These are phyloP conservation scores for Microctonus aethiopoides DNA, from an alignment of 2,888 invertebrate species.

Conservation along the genomic window DNA sequence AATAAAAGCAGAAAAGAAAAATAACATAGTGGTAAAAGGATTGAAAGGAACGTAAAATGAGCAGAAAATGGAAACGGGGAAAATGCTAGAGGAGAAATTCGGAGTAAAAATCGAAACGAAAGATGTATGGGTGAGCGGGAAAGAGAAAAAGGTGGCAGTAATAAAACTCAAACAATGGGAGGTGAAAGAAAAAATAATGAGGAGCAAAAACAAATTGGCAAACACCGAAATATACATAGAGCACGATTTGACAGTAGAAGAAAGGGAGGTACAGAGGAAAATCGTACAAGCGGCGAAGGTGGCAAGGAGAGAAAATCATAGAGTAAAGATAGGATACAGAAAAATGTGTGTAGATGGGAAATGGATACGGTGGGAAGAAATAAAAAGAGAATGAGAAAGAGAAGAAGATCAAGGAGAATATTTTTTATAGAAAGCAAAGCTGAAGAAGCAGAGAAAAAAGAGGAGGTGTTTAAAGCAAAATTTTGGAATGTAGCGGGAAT, in stretches of 20 bases:
- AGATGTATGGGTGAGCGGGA: not conserved
- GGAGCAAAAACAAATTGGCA: slow-evolving; percentile 6
- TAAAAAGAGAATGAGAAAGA: slow-evolving; percentile 53
- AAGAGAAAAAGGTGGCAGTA: not conserved
- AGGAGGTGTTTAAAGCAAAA: not conserved
- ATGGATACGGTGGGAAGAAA: not conserved
- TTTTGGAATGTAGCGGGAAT: slow-evolving; percentile 26
- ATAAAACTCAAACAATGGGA: slow-evolving; percentile 2
- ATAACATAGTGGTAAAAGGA: slow-evolving; percentile 15
- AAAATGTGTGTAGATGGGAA: not conserved
- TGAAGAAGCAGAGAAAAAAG: not conserved
- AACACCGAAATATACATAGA: slow-evolving; percentile 11
- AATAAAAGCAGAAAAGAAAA: slow-evolving; percentile 11
- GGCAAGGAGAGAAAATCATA: slow-evolving; percentile 4
- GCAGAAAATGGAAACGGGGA: not conserved
- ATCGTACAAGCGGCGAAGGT: not conserved
- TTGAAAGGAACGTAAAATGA: not conserved
- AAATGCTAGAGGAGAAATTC: not conserved
- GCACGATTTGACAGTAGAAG: slow-evolving; percentile 4
- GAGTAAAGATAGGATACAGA: slow-evolving; percentile 17
- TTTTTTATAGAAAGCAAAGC: slow-evolving; percentile 47
- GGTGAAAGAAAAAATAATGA: slow-evolving; percentile 16
- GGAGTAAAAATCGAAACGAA: not conserved
- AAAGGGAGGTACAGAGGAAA: slow-evolving; percentile 16
- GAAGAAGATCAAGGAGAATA: not conserved